Base-by-base conservation (phyloP, 2,797 vertebrate species). In the Triplophysa bombifrons region DNA sequence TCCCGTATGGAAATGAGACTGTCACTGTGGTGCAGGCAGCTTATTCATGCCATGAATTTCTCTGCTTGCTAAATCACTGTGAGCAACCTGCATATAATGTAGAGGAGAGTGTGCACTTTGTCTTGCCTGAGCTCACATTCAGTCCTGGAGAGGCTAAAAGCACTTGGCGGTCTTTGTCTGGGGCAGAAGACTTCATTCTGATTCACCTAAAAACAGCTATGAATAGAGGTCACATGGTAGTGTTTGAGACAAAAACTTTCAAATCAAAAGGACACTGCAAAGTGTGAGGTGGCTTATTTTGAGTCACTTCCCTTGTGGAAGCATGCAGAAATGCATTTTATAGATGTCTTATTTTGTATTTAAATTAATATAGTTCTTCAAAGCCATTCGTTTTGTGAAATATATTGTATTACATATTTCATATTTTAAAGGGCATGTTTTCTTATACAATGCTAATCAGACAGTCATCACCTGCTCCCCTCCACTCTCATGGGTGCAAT, bases 381-480 rank as follows among this genome's bases (percentile, higher is more conserved):
- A 38, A 38, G 7, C 34, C 34, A 58, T 69, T 76, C 14, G 41
- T 56, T 41, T 34, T 8, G 30, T 20, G 17, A 68, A 56, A 68
- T 58, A 13, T 56, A 46, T 76, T 56, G 53, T 13, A 13, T n/a
- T 13, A 44, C 12, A 12, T 3, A 58, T 69, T 12, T 58, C 5
- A 34, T 60, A 60, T 48, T 19, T 58, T 16, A 58, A 2, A 22
- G 22, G 13, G 17, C 30, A 9, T 14, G 3, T 68, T 67, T 50
- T 41, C 48, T 71, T 71, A 71, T 30, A 71, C 67, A 72, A 48
- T 53, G 58, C 20, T 72, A 20, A 69, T 65, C 51, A 27, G 25
- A 20, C 70, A 22, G 63, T 61, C 64, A 17, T 64, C 41, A 67
- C 30, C 60, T 30, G 48, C 74, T 76, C 38, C 27, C 20, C 27